phyloP scores from a whole-genome alignment of 2,888 invertebrate species.

The Poecilus cupreus region DNA sequence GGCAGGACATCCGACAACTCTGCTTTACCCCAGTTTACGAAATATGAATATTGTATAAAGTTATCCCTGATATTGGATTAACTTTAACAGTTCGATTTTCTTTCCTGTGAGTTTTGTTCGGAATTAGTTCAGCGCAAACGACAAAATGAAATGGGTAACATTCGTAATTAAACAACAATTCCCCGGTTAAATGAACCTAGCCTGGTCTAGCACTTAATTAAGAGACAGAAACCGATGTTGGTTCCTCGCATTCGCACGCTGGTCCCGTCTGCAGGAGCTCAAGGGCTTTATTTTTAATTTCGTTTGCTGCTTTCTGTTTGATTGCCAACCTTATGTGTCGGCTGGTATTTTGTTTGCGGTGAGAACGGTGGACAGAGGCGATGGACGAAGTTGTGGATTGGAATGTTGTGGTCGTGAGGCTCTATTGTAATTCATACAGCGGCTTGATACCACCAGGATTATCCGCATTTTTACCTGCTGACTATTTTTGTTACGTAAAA shows the following conservation, averaged over 20 bases:
- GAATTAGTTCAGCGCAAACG: slow-evolving; percentile 47
- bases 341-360: background rate
- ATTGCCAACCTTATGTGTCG: background rate
- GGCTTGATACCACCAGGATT: slow-evolving; percentile 34
- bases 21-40: background rate
- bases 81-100: slow-evolving; percentile 29
- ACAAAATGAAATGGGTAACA: slow-evolving; percentile 29
- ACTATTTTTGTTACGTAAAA: no score
- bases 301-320: slow-evolving; percentile 1
- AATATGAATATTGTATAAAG: slow-evolving; percentile 39
- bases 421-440: slow-evolving; percentile 34
- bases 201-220: slow-evolving; percentile 47
- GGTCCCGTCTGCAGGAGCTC: slow-evolving; percentile 7
- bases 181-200: slow-evolving; percentile 18
- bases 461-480: background rate
- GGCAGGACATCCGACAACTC: background rate
- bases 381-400: background rate
- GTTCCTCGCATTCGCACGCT: background rate
- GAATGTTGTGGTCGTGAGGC: slow-evolving; percentile 10
- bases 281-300: slow-evolving; percentile 48
- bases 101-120: background rate
- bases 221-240: slow-evolving; percentile 46
- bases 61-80: slow-evolving; percentile 24
- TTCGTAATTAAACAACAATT: slow-evolving; percentile 48
- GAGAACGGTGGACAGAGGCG: background rate